Evolutionary conservation across 2,113 vertebrate species (phyloP).

Genomic region (Myiozetetes cayanensis): DNA sequence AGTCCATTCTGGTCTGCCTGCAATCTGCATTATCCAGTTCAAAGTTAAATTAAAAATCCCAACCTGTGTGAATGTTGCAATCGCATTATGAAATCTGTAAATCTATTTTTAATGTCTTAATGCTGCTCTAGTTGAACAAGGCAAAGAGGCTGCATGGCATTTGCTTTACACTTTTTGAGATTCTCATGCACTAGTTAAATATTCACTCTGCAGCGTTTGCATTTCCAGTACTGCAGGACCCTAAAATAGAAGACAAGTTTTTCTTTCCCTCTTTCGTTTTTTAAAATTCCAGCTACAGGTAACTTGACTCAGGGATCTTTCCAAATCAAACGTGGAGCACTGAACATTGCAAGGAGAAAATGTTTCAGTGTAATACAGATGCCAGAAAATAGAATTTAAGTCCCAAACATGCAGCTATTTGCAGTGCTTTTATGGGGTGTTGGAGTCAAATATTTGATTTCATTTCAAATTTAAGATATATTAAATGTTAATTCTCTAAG

Average conservation of each 20-base stretch:
- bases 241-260: constrained; percentile 55
- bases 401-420: background rate
- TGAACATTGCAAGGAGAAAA: background rate
- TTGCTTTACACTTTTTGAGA: constrained; percentile 29
- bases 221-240: constrained; percentile 59
- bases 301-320: background rate
- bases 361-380: background rate
- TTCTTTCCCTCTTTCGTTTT: constrained; percentile 43
- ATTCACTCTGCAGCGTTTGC: constrained; percentile 39
- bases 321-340: background rate
- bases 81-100: constrained; percentile 59
- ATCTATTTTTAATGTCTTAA: constrained; percentile 60
- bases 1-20: constrained; percentile 45
- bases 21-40: constrained; percentile 58
- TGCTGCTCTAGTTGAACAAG: constrained; percentile 13
- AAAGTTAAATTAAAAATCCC: constrained; percentile 63
- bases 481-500: background rate
- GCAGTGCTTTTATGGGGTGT: background rate
- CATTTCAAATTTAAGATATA: background rate
- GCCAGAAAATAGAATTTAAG: background rate
- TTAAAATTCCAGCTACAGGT: background rate
- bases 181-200: constrained; percentile 54
- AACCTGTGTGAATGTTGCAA: constrained; percentile 64
- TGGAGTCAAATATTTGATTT: background rate
- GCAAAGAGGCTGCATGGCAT: background rate